Percentiles rank a stretch among this genome's conserved stretches.
Conservation (phyloP, 2,797 vertebrate genomes). For the Microtus californicus region DNA sequence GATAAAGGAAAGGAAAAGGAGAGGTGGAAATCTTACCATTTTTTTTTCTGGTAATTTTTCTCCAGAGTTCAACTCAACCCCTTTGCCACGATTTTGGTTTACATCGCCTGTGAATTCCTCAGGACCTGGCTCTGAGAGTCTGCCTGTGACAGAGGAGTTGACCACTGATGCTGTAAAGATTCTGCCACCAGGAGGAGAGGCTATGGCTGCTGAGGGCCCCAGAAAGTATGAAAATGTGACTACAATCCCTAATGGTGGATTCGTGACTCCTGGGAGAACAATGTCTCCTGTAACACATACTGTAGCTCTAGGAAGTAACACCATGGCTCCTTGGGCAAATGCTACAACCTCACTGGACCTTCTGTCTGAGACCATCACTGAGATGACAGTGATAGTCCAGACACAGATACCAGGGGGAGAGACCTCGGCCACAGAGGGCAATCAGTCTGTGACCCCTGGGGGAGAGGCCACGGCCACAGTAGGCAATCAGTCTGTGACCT, state of each 20-base stretch:
- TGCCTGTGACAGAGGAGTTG: not conserved
- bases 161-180: not conserved
- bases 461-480: too few species aligned
- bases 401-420: not conserved
- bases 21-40: not conserved
- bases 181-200: slow-evolving; percentile 21
- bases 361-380: not conserved
- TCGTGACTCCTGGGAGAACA: not conserved
- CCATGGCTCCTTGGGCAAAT: not conserved
- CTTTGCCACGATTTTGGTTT: not conserved
- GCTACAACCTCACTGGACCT: not conserved
- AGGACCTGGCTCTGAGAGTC: not conserved
- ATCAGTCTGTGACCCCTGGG: too few species aligned
- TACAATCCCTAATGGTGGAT: not conserved
- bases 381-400: not conserved
- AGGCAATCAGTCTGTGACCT: too few species aligned
- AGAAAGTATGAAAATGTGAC: not conserved
- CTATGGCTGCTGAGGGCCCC: not conserved
- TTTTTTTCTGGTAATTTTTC: slow-evolving; percentile 60
- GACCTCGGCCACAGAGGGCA: too few species aligned
- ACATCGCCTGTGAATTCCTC: slow-evolving; percentile 17
- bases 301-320: not conserved
- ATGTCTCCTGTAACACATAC: not conserved
- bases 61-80: slow-evolving; percentile 61
- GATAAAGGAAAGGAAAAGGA: slow-evolving; percentile 35